These are phyloP conservation scores for Scaptomyza polygonia DNA, from an alignment of 2,888 invertebrate genomes.

Conservation along the genomic window DNA sequence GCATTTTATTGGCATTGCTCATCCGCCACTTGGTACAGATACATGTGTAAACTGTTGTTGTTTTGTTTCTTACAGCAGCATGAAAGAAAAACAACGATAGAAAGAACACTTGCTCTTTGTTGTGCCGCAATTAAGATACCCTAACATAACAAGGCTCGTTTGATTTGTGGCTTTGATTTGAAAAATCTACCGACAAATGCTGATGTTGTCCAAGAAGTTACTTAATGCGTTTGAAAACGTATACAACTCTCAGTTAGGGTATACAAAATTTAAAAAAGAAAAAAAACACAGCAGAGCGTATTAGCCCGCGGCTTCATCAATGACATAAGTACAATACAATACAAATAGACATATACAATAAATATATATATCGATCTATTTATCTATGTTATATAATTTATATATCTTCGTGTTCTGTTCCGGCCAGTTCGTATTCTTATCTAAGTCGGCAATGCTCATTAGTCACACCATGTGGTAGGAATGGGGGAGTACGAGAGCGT, in stretches of 20 bases:
- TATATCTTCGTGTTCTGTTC: background rate
- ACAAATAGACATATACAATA: constrained; percentile 6
- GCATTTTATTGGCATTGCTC: constrained; percentile 75
- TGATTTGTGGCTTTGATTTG: too few relatives aligned
- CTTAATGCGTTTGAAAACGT: too few relatives aligned
- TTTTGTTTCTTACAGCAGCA: background rate
- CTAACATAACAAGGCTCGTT: background rate
- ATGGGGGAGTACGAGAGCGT: constrained; percentile 22
- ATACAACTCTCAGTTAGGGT: background rate
- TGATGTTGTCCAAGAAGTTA: too few relatives aligned
- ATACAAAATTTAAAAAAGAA: background rate
- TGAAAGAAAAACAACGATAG: background rate
- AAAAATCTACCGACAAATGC: too few relatives aligned
- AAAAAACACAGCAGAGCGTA: constrained; percentile 53
- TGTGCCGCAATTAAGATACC: constrained; percentile 2
- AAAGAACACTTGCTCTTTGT: background rate
- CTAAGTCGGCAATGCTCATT: constrained; percentile 72
- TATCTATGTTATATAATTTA: constrained; percentile 16
- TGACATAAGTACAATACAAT: constrained; percentile 62
- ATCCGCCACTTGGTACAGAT: constrained; percentile 38
- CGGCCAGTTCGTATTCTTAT: constrained; percentile 61
- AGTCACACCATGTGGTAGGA: constrained; percentile 61
- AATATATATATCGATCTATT: constrained; percentile 9
- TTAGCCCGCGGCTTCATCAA: constrained; percentile 46
- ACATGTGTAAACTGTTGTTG: constrained; percentile 39